Percentiles rank a stretch among this genome's conserved stretches.
Evolutionary conservation across 2,113 vertebrate species (phyloP).

Genomic region (Vidua macroura): DNA sequence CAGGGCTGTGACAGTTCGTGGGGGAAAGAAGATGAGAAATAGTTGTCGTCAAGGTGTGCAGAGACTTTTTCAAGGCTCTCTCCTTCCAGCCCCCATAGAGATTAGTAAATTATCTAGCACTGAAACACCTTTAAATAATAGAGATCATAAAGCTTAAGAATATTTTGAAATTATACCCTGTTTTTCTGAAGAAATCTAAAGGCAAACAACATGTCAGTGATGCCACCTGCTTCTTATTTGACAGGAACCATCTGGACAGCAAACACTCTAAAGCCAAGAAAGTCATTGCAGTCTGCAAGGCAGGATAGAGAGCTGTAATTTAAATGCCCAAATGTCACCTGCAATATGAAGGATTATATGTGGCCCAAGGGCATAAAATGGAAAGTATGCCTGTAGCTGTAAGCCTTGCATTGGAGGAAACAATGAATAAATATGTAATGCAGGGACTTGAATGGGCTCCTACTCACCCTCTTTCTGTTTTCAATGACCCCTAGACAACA

Average conservation of each 20-base stretch:
- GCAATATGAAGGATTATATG: neutral
- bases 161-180: neutral
- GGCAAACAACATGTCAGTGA: neutral
- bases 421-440: neutral
- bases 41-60: neutral
- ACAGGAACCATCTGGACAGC: slow-evolving; percentile 12
- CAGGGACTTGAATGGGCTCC: neutral
- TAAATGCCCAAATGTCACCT: neutral
- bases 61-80: neutral
- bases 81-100: neutral
- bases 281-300: neutral
- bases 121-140: neutral
- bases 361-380: neutral
- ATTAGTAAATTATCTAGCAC: neutral
- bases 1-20: neutral
- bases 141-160: neutral
- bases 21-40: neutral
- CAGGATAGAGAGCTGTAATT: neutral
- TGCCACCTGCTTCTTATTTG: slow-evolving; percentile 32
- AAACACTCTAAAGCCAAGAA: neutral
- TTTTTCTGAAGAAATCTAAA: slow-evolving; percentile 13
- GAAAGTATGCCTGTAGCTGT: slow-evolving; percentile 23
- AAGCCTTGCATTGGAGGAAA: neutral
- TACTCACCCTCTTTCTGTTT: neutral
- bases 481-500: neutral